These are phyloP conservation scores for Lophochroa leadbeateri DNA, from an alignment of 2,113 vertebrate species.

Conservation along the genomic window DNA sequence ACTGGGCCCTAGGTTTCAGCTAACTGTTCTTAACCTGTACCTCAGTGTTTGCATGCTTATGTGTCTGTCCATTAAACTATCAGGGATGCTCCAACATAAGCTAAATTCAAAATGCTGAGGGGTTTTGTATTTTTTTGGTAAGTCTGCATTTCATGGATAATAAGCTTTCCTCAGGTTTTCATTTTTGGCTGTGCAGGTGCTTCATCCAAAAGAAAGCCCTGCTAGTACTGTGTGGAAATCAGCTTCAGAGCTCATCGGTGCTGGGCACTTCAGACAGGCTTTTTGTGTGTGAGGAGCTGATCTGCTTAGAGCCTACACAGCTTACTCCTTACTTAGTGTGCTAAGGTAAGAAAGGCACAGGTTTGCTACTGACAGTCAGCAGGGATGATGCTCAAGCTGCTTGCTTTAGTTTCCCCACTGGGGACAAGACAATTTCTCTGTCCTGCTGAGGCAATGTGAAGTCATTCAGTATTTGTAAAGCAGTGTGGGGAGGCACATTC, in stretches of 20 bases:
- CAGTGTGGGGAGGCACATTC: background rate
- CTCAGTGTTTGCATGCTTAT: background rate
- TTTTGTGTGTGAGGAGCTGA: background rate
- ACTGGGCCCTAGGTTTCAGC: background rate
- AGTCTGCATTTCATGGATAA: constrained; percentile 9
- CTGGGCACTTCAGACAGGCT: background rate
- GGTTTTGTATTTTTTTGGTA: background rate
- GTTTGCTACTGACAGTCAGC: background rate
- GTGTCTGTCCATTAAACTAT: background rate
- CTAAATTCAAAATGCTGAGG: background rate
- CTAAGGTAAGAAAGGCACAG: background rate
- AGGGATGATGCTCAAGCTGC: background rate
- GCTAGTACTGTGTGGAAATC: background rate
- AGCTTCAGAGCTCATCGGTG: background rate
- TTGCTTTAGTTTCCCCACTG: background rate
- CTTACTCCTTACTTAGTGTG: background rate
- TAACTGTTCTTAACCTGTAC: background rate
- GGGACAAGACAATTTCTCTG: background rate
- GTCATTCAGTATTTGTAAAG: background rate
- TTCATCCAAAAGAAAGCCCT: background rate
- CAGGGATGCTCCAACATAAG: background rate
- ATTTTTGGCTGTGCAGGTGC: constrained; percentile 22
- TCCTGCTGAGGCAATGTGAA: background rate
- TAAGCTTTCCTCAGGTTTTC: constrained; percentile 34
- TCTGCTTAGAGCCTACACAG: background rate